Percentiles rank a stretch among this genome's conserved stretches.
phyloP scores from a whole-genome alignment of 2,113 vertebrate genomes.

The Tyto alba region DNA sequence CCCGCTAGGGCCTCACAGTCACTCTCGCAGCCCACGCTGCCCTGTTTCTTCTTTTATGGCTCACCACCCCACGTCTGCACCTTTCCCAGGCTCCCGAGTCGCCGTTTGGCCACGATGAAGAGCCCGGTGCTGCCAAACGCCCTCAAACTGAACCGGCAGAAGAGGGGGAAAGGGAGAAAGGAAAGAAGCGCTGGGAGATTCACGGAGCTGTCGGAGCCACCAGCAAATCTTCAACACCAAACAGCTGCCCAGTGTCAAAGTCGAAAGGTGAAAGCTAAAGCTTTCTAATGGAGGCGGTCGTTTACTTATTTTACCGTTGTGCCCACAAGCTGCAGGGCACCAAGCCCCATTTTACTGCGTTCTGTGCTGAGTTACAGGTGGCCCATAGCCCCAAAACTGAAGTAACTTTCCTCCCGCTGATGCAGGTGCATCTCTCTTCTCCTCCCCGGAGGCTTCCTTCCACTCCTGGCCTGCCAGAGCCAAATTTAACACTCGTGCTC shows the following conservation, averaged over 20 bases:
- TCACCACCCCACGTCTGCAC: too few species aligned
- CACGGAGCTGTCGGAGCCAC: background rate
- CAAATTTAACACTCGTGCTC: background rate
- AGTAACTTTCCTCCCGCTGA: background rate
- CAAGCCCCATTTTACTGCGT: background rate
- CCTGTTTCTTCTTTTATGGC: too few species aligned
- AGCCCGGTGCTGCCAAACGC: too few species aligned
- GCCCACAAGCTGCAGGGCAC: background rate
- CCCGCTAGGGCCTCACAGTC: too few species aligned
- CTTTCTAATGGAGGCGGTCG: background rate
- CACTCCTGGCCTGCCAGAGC: background rate
- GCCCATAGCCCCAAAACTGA: background rate
- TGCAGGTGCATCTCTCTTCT: background rate
- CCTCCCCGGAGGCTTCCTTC: background rate
- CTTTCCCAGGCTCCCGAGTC: too few species aligned
- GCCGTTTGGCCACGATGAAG: too few species aligned
- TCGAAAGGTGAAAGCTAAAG: background rate
- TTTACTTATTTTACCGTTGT: background rate
- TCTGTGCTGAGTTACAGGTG: background rate
- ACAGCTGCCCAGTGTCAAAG: background rate
- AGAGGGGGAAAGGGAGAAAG: background rate
- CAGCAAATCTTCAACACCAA: background rate
- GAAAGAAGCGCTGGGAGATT: background rate
- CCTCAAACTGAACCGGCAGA: background rate
- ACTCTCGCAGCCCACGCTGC: too few species aligned